A percentile compares a stretch with the other conserved stretches of the same genome.
phyloP scores from a whole-genome alignment of 2,113 vertebrate genomes.

The Penelope pileata region DNA sequence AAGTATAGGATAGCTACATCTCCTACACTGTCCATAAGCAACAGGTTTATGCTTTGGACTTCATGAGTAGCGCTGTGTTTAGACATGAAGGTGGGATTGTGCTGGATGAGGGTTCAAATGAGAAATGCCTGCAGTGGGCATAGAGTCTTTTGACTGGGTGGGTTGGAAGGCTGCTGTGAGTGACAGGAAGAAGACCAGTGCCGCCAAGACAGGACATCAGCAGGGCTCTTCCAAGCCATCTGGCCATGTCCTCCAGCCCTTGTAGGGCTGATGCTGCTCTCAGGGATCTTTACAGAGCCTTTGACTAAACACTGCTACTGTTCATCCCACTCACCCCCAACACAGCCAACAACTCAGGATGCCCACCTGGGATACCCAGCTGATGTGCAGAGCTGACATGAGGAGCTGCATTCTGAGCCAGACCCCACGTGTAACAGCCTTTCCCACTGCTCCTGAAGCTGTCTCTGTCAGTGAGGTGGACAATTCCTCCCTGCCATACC shows the following conservation, averaged over 20 bases:
- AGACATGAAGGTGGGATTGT: not conserved
- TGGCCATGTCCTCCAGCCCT: not conserved
- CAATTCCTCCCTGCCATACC: not conserved
- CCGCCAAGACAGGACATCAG: not conserved
- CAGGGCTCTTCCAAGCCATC: not conserved
- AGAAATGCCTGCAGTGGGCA: not conserved
- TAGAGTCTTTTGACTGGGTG: not conserved
- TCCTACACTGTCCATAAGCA: not conserved
- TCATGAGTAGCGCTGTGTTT: not conserved
- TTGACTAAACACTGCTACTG: not conserved
- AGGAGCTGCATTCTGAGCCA: not conserved
- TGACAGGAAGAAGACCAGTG: not conserved
- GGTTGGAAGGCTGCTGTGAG: not conserved
- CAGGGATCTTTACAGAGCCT: not conserved
- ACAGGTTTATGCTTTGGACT: not conserved
- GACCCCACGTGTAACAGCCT: fast-evolving
- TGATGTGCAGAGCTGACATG: not conserved
- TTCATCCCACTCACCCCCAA: not conserved
- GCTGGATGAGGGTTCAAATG: not conserved
- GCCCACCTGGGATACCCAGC: fast-evolving
- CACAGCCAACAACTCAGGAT: not conserved
- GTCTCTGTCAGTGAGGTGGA: not conserved
- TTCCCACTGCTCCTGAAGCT: not conserved
- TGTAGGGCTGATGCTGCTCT: not conserved
- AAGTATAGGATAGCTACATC: not conserved